These are phyloP conservation scores for Trichomalopsis sarcophagae DNA, from an alignment of 1,140 invertebrate species.

Conservation along the genomic window DNA sequence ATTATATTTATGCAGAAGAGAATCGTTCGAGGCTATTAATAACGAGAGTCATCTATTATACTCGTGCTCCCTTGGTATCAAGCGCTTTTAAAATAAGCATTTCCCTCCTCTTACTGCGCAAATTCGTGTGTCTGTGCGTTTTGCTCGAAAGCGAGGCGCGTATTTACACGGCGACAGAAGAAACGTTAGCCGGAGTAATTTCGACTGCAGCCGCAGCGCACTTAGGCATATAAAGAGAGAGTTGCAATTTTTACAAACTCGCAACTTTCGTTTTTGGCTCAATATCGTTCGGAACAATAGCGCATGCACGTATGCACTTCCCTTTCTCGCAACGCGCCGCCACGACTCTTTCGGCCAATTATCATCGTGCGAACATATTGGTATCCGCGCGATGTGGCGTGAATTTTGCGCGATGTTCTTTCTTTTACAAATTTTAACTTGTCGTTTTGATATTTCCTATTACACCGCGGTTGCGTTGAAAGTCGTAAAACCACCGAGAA, in stretches of 20 bases:
- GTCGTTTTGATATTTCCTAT: too few relatives aligned
- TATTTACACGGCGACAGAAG: not conserved
- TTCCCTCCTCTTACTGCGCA: too few relatives aligned
- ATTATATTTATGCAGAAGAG: too few relatives aligned
- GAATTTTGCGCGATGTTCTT: not conserved
- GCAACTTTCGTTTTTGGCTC: not conserved
- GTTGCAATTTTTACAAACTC: not conserved
- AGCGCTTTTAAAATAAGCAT: too few relatives aligned
- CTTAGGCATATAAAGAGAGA: not conserved
- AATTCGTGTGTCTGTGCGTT: too few relatives aligned
- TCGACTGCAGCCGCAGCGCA: not conserved
- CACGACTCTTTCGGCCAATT: not conserved
- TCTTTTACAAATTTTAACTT: too few relatives aligned
- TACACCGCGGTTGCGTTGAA: too few relatives aligned
- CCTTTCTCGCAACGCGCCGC: not conserved
- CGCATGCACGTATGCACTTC: not conserved
- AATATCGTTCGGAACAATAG: not conserved
- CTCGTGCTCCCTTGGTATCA: too few relatives aligned
- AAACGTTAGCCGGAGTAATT: not conserved
- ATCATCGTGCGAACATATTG: not conserved
- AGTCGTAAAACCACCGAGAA: too few relatives aligned
- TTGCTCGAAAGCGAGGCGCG: too few relatives aligned
- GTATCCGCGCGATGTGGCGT: not conserved
- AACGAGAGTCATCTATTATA: too few relatives aligned
- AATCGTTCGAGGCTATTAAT: too few relatives aligned